Percentiles rank a stretch among this genome's conserved stretches.
These are phyloP conservation scores for Muraenolepis orangiensis DNA, from an alignment of 2,797 vertebrate genomes.

Conservation along the genomic window DNA sequence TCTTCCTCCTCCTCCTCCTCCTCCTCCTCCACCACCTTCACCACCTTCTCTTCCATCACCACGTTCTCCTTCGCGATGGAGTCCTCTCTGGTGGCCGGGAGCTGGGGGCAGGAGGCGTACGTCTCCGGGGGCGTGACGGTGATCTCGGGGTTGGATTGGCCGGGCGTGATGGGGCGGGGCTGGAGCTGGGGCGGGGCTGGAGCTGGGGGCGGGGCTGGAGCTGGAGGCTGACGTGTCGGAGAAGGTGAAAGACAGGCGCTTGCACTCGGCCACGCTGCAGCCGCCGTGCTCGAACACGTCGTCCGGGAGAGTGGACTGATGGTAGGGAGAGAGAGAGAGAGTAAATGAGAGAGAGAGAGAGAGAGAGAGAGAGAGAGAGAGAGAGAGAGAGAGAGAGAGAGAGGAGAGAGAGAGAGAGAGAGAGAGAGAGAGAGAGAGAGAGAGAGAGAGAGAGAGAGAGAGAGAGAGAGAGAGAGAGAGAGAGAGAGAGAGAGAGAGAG, in stretches of 20 bases:
- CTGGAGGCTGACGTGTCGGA: conserved; percentile 68
- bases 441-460: too few species aligned
- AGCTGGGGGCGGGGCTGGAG: conserved; percentile 60
- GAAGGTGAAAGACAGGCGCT: conserved; percentile 88
- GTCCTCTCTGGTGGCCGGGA: conserved; percentile 51
- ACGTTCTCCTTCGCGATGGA: conserved; percentile 64
- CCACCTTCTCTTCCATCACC: conserved; percentile 51
- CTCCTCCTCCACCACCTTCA: conserved; percentile 44
- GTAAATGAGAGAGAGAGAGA: neutral
- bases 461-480: too few species aligned
- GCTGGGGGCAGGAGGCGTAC: conserved; percentile 53
- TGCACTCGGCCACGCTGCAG: conserved; percentile 76
- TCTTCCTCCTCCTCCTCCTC: conserved; percentile 55
- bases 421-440: too few species aligned
- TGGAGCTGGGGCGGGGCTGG: conserved; percentile 58
- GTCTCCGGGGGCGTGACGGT: conserved; percentile 77
- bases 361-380: neutral
- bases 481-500: neutral
- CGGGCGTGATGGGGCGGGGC: conserved; percentile 44
- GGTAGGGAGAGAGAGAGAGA: conserved; percentile 2
- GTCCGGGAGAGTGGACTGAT: conserved; percentile 86
- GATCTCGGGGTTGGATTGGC: conserved; percentile 85
- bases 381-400: neutral
- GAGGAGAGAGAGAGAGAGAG: too few species aligned
- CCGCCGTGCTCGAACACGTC: conserved; percentile 86